A percentile compares a stretch with the other conserved stretches of the same genome.
These are phyloP conservation scores for Lepetodrilus schrolli DNA, from an alignment of 2,888 invertebrate species.

Conservation along the genomic window DNA sequence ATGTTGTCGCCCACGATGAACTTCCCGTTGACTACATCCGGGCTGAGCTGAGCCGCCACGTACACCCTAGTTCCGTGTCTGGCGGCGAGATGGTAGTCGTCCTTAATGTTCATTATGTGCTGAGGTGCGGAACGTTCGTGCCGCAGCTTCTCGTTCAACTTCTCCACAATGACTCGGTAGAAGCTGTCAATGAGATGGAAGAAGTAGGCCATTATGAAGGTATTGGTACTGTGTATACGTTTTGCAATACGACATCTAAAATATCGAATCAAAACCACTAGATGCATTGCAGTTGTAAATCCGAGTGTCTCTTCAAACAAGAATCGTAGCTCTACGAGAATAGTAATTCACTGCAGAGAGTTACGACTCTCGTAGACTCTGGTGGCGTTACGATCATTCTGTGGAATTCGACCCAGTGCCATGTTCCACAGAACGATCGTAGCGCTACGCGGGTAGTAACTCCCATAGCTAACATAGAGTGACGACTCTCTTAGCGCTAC, in stretches of 20 bases:
- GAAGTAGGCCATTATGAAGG: neutral
- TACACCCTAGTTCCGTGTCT: constrained; percentile 85
- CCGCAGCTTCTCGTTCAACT: constrained; percentile 35
- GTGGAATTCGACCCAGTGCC: no score
- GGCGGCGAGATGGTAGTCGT: constrained; percentile 81
- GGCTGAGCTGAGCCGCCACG: constrained; percentile 86
- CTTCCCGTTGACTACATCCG: constrained; percentile 80
- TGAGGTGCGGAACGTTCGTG: constrained; percentile 45
- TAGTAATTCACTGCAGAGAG: no score
- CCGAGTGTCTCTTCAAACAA: no score
- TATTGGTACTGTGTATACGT: neutral
- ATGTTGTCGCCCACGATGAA: constrained; percentile 88
- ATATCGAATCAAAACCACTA: no score
- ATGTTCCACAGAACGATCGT: no score
- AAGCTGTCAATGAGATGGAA: constrained; percentile 53
- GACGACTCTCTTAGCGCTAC: no score
- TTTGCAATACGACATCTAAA: neutral
- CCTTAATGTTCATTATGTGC: constrained; percentile 79
- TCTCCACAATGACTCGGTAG: constrained; percentile 67
- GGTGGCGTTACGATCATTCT: no score
- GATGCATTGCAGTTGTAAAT: no score
- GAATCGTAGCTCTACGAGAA: no score
- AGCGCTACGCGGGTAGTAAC: no score
- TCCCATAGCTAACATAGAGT: no score
- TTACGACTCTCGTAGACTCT: no score